Evolutionary conservation across 2,113 vertebrate species (phyloP).

Genomic region (Xyliphius kryptos): DNA sequence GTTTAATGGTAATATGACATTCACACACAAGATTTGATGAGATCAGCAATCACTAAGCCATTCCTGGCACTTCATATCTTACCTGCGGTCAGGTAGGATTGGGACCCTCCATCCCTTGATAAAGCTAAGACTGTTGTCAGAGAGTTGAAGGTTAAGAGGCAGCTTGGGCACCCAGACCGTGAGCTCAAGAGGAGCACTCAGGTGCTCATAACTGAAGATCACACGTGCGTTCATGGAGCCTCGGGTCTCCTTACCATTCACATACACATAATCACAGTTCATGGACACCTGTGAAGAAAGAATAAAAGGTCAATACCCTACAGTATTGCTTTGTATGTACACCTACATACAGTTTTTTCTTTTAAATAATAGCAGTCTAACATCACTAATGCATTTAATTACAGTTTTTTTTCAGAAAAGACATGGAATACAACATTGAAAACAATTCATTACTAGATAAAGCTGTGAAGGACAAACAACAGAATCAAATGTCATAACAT

Average conservation of each 20-base stretch:
- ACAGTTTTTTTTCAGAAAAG: too few relatives aligned
- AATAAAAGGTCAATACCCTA: neutral
- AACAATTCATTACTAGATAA: too few relatives aligned
- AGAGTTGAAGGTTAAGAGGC: conserved; percentile 86
- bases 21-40: too few relatives aligned
- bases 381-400: too few relatives aligned
- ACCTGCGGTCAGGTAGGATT: conserved; percentile 88
- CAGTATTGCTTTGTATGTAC: neutral
- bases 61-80: too few relatives aligned
- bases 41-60: too few relatives aligned
- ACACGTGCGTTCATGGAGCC: conserved; percentile 94
- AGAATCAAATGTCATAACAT: too few relatives aligned
- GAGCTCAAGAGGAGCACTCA: conserved; percentile 86
- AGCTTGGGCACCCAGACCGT: conserved; percentile 96
- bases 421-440: too few relatives aligned
- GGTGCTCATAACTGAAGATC: conserved; percentile 90
- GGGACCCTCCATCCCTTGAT: conserved; percentile 98
- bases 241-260: conserved; percentile 88
- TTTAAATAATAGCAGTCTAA: too few relatives aligned
- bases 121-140: conserved; percentile 81
- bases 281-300: conserved; percentile 79
- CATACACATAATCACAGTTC: conserved; percentile 95
- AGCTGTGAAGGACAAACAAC: too few relatives aligned
- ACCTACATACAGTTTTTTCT: too few relatives aligned
- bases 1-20: too few relatives aligned